A percentile compares a stretch with the other conserved stretches of the same genome.
Evolutionary conservation across 2,888 invertebrate species (phyloP).

Genomic region (Metallyticus violacea): DNA sequence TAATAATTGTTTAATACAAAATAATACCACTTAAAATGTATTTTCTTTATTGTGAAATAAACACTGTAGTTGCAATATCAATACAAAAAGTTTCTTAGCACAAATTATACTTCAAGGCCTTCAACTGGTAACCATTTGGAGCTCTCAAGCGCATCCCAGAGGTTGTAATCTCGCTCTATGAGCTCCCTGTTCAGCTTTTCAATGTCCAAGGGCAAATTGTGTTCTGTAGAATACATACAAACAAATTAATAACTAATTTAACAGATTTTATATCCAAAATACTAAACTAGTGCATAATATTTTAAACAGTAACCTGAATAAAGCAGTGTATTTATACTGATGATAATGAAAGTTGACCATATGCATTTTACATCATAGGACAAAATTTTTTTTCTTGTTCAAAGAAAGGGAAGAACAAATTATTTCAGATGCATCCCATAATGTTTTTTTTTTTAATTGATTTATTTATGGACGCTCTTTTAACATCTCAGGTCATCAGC

Average conservation of each 20-base stretch:
- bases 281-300: too few relatives aligned
- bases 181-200: conserved; percentile 75
- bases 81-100: neutral
- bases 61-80: neutral
- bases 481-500: too few relatives aligned
- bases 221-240: conserved; percentile 56
- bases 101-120: conserved; percentile 53
- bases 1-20: conserved; percentile 7
- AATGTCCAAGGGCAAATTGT: conserved; percentile 68
- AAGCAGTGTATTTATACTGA: too few relatives aligned
- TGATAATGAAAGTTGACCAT: too few relatives aligned
- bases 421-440: too few relatives aligned
- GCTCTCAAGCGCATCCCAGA: conserved; percentile 79
- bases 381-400: too few relatives aligned
- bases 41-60: conserved; percentile 18
- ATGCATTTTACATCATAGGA: too few relatives aligned
- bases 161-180: conserved; percentile 68
- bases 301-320: too few relatives aligned
- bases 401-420: too few relatives aligned
- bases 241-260: neutral
- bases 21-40: conserved; percentile 2
- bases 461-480: too few relatives aligned
- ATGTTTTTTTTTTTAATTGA: too few relatives aligned
- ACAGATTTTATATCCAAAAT: too few relatives aligned
- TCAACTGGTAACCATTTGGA: conserved; percentile 83